Conservation (phyloP, 2,888 invertebrate genomes). For the Dendrolimus houi region DNA sequence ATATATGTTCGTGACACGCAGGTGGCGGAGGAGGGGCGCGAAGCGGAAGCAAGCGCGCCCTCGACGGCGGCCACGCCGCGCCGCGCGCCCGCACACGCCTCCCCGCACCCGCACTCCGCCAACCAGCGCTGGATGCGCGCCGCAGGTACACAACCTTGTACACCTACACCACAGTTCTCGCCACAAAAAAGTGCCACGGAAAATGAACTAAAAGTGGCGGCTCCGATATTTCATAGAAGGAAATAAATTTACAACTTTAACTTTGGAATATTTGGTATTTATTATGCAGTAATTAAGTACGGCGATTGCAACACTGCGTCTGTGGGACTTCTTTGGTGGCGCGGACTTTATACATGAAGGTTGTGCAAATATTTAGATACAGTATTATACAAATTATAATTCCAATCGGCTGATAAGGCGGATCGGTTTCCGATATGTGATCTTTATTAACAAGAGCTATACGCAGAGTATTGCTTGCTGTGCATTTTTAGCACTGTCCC, state of each 20-base stretch:
- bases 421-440: too few relatives aligned
- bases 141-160: constrained; percentile 34
- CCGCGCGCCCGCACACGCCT: constrained; percentile 38
- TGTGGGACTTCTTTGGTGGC: too few relatives aligned
- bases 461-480: too few relatives aligned
- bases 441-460: too few relatives aligned
- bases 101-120: constrained; percentile 42
- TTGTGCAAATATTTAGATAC: not conserved
- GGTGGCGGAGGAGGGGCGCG: constrained; percentile 83
- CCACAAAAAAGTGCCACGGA: constrained; percentile 10
- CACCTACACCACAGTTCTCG: constrained; percentile 1
- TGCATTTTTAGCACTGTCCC: too few relatives aligned
- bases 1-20: constrained; percentile 11
- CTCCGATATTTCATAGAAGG: too few relatives aligned
- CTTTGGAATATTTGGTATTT: too few relatives aligned
- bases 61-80: constrained; percentile 23
- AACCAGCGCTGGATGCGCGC: constrained; percentile 68
- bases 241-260: too few relatives aligned
- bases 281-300: too few relatives aligned
- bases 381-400: not conserved
- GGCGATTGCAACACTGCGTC: too few relatives aligned
- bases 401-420: too few relatives aligned
- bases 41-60: constrained; percentile 83
- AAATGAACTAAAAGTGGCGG: too few relatives aligned
- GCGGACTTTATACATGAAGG: constrained; percentile 9